Evolutionary conservation across 2,113 vertebrate species (phyloP).

Genomic region (Mirounga angustirostris): DNA sequence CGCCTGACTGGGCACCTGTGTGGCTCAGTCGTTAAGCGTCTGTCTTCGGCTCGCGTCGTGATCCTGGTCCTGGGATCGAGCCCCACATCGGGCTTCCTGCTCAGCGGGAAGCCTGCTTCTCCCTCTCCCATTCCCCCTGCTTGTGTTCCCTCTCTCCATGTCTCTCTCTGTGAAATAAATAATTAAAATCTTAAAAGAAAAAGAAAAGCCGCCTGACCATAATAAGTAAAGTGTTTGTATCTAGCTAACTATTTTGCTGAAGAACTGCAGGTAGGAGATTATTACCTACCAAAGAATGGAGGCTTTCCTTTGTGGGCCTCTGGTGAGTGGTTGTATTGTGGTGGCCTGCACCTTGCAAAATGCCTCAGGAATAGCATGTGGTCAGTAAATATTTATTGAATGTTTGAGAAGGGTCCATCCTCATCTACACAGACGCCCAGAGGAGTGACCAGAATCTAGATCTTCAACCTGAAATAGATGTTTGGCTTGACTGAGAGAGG

Average conservation of each 20-base stretch:
- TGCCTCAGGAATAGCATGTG: background rate
- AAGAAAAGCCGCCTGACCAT: background rate
- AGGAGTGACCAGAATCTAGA: background rate
- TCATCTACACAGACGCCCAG: background rate
- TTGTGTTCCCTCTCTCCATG: too few relatives aligned
- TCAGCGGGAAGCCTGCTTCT: too few relatives aligned
- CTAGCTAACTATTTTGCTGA: constrained; percentile 15
- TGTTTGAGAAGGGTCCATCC: background rate
- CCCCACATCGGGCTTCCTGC: too few relatives aligned
- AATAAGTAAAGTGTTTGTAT: constrained; percentile 47
- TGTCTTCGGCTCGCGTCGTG: too few relatives aligned
- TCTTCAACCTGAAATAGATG: constrained; percentile 3
- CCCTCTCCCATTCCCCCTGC: too few relatives aligned
- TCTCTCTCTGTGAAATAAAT: too few relatives aligned
- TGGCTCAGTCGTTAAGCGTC: too few relatives aligned
- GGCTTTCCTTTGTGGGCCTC: constrained; percentile 32
- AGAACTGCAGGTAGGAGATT: constrained; percentile 31
- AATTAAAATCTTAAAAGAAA: too few relatives aligned
- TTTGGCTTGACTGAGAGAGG: constrained; percentile 44
- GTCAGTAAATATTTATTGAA: background rate
- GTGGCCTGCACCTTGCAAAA: background rate
- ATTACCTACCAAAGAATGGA: background rate
- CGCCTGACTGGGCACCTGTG: background rate
- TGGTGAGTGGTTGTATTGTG: constrained; percentile 3
- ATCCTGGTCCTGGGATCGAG: too few relatives aligned